A percentile compares a stretch with the other conserved stretches of the same genome.
phyloP scores from a whole-genome alignment of 1,140 invertebrate species.

The Aphaenogaster ashmeadi region DNA sequence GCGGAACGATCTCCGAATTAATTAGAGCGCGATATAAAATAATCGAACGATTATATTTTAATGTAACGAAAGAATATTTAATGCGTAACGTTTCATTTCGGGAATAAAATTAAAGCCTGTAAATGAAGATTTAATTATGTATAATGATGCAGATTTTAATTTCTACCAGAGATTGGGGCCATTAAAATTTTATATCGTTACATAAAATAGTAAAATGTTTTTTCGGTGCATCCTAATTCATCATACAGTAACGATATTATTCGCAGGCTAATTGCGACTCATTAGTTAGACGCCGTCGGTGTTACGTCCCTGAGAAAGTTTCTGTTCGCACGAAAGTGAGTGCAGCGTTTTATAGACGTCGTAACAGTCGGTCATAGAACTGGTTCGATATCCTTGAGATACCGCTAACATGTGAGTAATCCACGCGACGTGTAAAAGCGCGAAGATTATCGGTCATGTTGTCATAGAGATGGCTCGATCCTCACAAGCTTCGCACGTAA shows the following conservation, averaged over 20 bases:
- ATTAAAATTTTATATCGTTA: slow-evolving; percentile 34
- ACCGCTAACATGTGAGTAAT: slow-evolving; percentile 7
- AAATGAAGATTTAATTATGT: slow-evolving; percentile 47
- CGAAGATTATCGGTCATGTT: slow-evolving; percentile 35
- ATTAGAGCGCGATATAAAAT: slow-evolving; percentile 25
- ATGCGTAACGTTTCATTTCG: slow-evolving; percentile 1
- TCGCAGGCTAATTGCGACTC: slow-evolving; percentile 55
- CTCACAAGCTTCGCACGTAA: neutral
- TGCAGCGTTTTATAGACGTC: slow-evolving; percentile 65
- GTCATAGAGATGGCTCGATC: slow-evolving; percentile 15
- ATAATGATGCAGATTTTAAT: slow-evolving; percentile 46
- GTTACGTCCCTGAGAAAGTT: slow-evolving; percentile 73
- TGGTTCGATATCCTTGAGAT: slow-evolving; percentile 61
- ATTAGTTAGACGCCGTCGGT: slow-evolving; percentile 53
- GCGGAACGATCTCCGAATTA: slow-evolving; percentile 17
- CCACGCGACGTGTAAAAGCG: neutral
- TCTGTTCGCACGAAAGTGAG: slow-evolving; percentile 66
- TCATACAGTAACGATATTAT: slow-evolving; percentile 59
- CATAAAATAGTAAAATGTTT: slow-evolving; percentile 1
- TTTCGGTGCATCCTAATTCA: neutral
- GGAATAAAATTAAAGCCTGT: slow-evolving; percentile 44
- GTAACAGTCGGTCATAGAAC: slow-evolving; percentile 43
- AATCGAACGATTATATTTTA: slow-evolving; percentile 35
- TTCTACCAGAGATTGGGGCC: neutral
- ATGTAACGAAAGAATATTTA: slow-evolving; percentile 21